A percentile compares a stretch with the other conserved stretches of the same genome.
phyloP scores from a whole-genome alignment of 2,113 vertebrate species.

The Podocnemis expansa region DNA sequence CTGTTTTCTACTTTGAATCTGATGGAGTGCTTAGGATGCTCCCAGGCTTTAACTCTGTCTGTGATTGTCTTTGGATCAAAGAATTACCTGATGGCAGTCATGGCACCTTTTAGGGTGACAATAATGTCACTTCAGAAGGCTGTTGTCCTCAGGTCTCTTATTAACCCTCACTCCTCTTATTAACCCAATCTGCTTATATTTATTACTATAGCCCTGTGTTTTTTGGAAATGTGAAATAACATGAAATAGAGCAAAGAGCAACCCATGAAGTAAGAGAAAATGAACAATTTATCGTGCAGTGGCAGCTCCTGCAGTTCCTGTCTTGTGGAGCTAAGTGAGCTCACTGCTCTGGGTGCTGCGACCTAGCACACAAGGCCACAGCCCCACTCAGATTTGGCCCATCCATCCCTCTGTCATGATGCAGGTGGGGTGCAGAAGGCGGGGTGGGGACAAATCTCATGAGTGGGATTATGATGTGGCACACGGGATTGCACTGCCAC shows the following conservation, averaged over 20 bases:
- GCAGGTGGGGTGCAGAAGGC: background rate
- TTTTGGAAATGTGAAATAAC: background rate
- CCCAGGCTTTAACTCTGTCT: background rate
- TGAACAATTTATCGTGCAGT: background rate
- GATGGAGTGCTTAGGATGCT: background rate
- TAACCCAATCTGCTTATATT: background rate
- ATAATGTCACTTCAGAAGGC: background rate
- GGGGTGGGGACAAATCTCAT: too few species aligned
- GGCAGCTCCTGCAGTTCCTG: background rate
- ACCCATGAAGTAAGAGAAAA: background rate
- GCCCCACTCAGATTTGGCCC: background rate
- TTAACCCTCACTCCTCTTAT: background rate
- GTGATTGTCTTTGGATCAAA: background rate
- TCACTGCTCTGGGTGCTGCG: background rate
- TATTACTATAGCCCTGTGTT: background rate
- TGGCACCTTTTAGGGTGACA: background rate
- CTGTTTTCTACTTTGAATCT: background rate
- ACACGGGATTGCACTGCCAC: rapidly evolving
- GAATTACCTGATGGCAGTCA: background rate
- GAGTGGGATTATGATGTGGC: background rate
- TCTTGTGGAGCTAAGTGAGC: background rate
- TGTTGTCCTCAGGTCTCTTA: background rate
- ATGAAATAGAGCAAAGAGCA: background rate
- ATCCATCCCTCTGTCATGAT: background rate
- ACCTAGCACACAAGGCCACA: background rate